Base-by-base conservation (phyloP, 2,888 invertebrate species). In the Cremastobaeus sp. region DNA sequence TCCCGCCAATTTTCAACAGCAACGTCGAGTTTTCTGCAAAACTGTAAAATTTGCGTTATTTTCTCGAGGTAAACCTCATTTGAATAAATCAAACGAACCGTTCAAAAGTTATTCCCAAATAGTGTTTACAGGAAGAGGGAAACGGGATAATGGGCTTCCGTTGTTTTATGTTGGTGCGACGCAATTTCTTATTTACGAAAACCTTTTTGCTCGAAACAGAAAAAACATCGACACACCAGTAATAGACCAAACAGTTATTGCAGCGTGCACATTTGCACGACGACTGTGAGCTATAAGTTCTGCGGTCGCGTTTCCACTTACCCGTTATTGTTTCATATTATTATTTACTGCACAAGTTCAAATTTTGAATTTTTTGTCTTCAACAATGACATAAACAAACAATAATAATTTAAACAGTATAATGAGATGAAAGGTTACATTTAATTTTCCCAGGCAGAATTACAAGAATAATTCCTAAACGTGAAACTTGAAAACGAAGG, bases 191-290 rank as follows among this genome's bases (percentile, higher is more conserved):
- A 47, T 43, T 69, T 69, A 35, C 52, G 18, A 45, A 60, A 69
- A 55, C 47, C 60, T 69, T 71, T 71, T 59, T 65, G 43, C 64
- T 30, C 59, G 64, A 65, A 59, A 52, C 41, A 45, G 47, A 15
- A 47, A 55, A 37, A 69, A 62, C 60, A 62, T 62, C 18, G 39
- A 34, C 34, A 35, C 57, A 34, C 65, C 52, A 65, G 60, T 72
- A 59, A 72, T 72, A 54, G 47, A 64, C 50, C 43, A 32, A 62
- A 71, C 55, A 59, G 64, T 71, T 64, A 65, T 72, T 72, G 71
- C 54, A 25, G 32, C 50, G 52, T 39, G 65, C 50, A 59, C 71
- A 72, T 72, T 59, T 52, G 52, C 57, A 25, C 55, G 25, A 32
- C 54, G 54, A 32, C 30, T 11, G 28, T 41, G 17, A 28, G 32